Evolutionary conservation across 2,113 vertebrate genomes (phyloP).

Genomic region (Mugil cephalus): DNA sequence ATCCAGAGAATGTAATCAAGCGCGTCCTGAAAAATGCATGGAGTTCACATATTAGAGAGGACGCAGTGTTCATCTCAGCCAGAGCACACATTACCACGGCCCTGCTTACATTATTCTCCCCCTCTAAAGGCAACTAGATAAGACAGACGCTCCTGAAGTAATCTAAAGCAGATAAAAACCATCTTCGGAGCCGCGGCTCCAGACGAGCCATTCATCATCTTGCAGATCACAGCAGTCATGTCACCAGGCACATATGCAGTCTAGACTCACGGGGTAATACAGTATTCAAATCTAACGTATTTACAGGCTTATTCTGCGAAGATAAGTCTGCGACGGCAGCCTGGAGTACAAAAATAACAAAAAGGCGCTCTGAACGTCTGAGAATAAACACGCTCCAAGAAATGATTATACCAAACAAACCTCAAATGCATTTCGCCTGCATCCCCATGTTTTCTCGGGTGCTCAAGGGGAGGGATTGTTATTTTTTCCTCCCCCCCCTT

Average conservation of each 20-base stretch:
- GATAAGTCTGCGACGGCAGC: conserved; percentile 17
- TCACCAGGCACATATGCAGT: conserved; percentile 25
- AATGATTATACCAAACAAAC: conserved; percentile 68
- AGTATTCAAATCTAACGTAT: conserved; percentile 51
- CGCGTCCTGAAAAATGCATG: conserved; percentile 66
- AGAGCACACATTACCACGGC: conserved; percentile 23
- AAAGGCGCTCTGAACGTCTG: background rate
- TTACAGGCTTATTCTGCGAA: conserved; percentile 13
- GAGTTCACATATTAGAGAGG: conserved; percentile 45
- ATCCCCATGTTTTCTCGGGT: conserved; percentile 29
- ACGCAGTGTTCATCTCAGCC: conserved; percentile 21
- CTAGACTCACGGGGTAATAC: conserved; percentile 22
- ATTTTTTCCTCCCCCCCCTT: background rate
- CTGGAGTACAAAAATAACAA: conserved; percentile 33
- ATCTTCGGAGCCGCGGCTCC: conserved; percentile 16
- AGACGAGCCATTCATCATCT: conserved; percentile 50
- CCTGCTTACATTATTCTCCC: conserved; percentile 2
- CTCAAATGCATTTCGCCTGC: conserved; percentile 29
- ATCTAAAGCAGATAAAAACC: conserved; percentile 49
- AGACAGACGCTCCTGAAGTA: conserved; percentile 51
- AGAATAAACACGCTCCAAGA: conserved; percentile 61
- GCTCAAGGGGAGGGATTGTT: conserved; percentile 49
- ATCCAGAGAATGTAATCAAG: conserved; percentile 68
- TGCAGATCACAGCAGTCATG: background rate
- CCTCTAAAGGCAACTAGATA: conserved; percentile 12